phyloP scores from a whole-genome alignment of 2,797 vertebrate species.

The Pseudomugil gertrudae region DNA sequence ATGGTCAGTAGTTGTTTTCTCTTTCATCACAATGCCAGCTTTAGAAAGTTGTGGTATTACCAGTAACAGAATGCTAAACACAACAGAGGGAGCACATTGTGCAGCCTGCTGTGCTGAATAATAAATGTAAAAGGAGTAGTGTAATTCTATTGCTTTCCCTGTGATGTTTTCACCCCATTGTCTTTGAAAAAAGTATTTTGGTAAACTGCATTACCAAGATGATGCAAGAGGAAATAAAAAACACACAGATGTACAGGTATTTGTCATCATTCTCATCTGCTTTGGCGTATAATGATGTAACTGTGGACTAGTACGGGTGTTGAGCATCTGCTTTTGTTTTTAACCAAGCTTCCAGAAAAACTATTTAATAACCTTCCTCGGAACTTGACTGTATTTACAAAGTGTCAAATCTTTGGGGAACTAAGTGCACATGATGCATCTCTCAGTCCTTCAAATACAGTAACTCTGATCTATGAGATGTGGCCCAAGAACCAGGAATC shows the following conservation, averaged over 20 bases:
- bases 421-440: no score
- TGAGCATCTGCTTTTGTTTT: background rate
- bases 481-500: no score
- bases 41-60: conserved; percentile 24
- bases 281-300: background rate
- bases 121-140: conserved; percentile 40
- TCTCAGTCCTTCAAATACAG: no score
- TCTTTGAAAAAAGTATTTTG: conserved; percentile 27
- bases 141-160: conserved; percentile 35
- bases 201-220: conserved; percentile 1
- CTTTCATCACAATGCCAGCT: conserved; percentile 36
- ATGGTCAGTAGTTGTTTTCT: conserved; percentile 16
- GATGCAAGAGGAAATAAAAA: background rate
- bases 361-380: background rate
- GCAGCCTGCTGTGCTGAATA: conserved; percentile 54
- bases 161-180: conserved; percentile 40
- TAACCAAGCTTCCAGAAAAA: no score
- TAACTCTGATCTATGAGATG: no score
- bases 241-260: background rate
- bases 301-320: background rate
- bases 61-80: conserved; percentile 50
- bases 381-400: no score
- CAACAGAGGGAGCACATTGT: conserved; percentile 9
- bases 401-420: no score
- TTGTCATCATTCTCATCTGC: background rate